A percentile compares a stretch with the other conserved stretches of the same genome.
phyloP scores from a whole-genome alignment of 2,113 vertebrate genomes.

The Desmodus rotundus region DNA sequence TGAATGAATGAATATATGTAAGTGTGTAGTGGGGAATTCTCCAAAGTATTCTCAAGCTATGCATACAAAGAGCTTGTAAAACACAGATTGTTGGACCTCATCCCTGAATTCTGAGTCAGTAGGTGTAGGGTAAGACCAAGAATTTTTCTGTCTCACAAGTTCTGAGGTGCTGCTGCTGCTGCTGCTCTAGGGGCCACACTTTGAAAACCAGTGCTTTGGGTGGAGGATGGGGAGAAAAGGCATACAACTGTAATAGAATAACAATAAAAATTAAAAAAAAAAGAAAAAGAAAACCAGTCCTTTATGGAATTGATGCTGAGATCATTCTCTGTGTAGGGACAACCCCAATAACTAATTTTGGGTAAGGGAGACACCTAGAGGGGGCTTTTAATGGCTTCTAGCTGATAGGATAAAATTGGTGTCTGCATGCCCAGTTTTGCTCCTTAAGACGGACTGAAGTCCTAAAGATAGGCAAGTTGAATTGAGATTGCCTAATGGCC shows the following conservation, averaged over 20 bases:
- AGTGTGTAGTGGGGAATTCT: neutral
- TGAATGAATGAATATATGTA: neutral
- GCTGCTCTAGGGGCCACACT: no score
- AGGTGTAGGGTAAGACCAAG: neutral
- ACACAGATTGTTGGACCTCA: neutral
- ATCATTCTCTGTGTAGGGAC: neutral
- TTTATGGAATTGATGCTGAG: neutral
- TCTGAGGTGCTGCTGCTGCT: neutral
- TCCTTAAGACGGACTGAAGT: neutral
- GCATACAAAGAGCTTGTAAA: neutral
- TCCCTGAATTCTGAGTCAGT: neutral
- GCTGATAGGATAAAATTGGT: neutral
- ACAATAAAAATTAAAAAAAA: no score
- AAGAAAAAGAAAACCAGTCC: neutral
- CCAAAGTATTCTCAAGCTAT: neutral
- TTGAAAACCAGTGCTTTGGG: neutral
- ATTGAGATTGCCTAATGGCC: neutral
- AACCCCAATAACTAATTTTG: conserved; percentile 58
- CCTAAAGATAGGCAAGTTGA: neutral
- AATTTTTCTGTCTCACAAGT: neutral
- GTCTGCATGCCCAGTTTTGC: neutral
- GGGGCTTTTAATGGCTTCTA: conserved; percentile 60
- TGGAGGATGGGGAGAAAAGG: no score
- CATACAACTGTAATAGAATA: no score
- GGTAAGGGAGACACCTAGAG: conserved; percentile 74